Evolutionary conservation across 2,797 vertebrate genomes (phyloP).

Genomic region (Parauchenoglanis ngamensis): DNA sequence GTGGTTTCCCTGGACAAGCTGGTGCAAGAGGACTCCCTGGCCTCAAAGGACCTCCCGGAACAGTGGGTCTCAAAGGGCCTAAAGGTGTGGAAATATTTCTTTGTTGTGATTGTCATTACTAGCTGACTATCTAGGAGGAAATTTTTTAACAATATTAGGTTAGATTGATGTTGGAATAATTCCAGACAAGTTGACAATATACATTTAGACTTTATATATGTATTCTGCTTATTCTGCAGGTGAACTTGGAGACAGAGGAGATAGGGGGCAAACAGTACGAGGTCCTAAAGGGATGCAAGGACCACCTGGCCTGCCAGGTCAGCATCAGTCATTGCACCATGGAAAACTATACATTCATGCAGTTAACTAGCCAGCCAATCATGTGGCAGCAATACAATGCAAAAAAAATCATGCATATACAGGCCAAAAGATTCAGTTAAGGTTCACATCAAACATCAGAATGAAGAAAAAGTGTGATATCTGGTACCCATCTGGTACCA

Average conservation of each 20-base stretch:
- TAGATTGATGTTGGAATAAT: not conserved
- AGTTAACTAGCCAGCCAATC: not conserved
- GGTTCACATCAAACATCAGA: not conserved
- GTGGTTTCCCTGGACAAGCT: slow-evolving; percentile 90
- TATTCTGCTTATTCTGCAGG: slow-evolving; percentile 71
- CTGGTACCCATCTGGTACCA: too few species aligned
- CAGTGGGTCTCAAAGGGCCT: slow-evolving; percentile 84
- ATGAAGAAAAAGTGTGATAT: not conserved
- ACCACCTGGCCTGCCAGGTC: slow-evolving; percentile 89
- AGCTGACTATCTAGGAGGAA: not conserved
- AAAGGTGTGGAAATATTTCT: slow-evolving; percentile 81
- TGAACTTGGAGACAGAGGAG: slow-evolving; percentile 91
- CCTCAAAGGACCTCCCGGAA: slow-evolving; percentile 90
- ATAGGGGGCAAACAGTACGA: slow-evolving; percentile 85
- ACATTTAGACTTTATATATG: not conserved
- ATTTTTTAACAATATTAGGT: not conserved
- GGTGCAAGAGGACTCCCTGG: slow-evolving; percentile 91
- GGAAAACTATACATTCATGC: not conserved
- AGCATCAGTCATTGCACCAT: slow-evolving; percentile 45
- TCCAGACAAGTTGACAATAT: not conserved
- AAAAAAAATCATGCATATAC: not conserved
- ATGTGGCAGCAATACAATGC: not conserved
- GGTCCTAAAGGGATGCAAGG: slow-evolving; percentile 91
- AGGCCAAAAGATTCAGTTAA: not conserved
- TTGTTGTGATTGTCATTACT: not conserved